Conservation (phyloP, 2,113 vertebrate genomes). For the Pachypanchax playfairii region DNA sequence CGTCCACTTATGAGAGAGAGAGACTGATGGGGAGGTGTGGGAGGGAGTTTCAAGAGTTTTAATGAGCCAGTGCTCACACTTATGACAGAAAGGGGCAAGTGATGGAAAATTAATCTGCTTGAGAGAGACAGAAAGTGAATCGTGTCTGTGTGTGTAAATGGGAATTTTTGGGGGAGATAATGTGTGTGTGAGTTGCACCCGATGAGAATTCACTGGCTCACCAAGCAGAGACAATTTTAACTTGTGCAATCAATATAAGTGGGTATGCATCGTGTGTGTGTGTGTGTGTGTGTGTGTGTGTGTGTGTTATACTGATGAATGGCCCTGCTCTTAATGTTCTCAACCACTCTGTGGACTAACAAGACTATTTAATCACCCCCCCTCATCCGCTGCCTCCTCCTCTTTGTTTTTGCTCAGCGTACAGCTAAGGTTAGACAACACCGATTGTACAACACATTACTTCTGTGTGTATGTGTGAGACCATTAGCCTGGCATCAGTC, state of each 20-base stretch:
- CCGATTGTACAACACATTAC: slow-evolving; percentile 55
- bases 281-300: slow-evolving; percentile 44
- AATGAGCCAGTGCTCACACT: slow-evolving; percentile 61
- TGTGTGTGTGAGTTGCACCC: slow-evolving; percentile 5
- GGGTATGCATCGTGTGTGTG: slow-evolving; percentile 13
- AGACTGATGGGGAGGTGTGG: slow-evolving; percentile 30
- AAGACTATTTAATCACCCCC: slow-evolving; percentile 71
- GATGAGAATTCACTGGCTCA: slow-evolving; percentile 29
- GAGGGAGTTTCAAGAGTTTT: slow-evolving; percentile 65
- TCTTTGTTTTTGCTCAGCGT: slow-evolving; percentile 48
- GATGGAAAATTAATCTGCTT: slow-evolving; percentile 54
- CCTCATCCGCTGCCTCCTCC: slow-evolving; percentile 41
- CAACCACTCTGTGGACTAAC: slow-evolving; percentile 64
- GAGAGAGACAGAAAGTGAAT: slow-evolving; percentile 11
- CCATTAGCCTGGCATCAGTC: slow-evolving; percentile 58
- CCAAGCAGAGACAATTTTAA: slow-evolving; percentile 56
- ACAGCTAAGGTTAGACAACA: slow-evolving; percentile 55
- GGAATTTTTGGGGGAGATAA: not conserved
- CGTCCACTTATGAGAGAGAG: slow-evolving; percentile 41
- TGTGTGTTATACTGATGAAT: slow-evolving; percentile 65
- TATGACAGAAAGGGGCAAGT: slow-evolving; percentile 56
- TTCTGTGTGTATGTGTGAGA: slow-evolving; percentile 2
- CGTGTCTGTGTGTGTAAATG: slow-evolving; percentile 1
- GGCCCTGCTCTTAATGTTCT: slow-evolving; percentile 63
- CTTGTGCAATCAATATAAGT: slow-evolving; percentile 55